Conservation (phyloP, 2,113 vertebrate genomes). For the Petromus typicus region DNA sequence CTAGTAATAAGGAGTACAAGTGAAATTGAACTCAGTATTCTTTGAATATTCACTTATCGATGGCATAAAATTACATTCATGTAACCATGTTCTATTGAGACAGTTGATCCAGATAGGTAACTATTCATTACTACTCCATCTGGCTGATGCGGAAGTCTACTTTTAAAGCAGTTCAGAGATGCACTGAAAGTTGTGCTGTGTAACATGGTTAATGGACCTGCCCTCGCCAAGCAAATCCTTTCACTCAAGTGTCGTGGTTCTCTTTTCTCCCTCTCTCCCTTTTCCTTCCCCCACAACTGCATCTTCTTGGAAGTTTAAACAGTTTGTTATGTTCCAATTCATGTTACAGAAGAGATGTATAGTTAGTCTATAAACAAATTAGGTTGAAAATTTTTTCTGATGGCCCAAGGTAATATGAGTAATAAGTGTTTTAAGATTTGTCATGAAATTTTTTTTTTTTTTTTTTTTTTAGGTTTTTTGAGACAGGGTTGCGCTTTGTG, state of each 20-base stretch:
- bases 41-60: not conserved
- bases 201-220: not conserved
- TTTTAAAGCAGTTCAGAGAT: not conserved
- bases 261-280: not conserved
- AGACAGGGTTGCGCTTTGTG: no score
- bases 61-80: not conserved
- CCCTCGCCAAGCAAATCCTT: not conserved
- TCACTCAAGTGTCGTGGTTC: not conserved
- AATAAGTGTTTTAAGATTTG: constrained; percentile 51
- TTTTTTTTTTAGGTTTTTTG: no score
- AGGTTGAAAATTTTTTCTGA: constrained; percentile 48
- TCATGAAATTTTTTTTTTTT: no score
- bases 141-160: not conserved
- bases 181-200: not conserved
- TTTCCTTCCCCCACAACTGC: not conserved
- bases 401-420: constrained; percentile 44
- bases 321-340: not conserved
- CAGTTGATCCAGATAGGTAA: not conserved
- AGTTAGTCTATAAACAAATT: constrained; percentile 60
- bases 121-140: not conserved
- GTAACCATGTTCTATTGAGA: not conserved
- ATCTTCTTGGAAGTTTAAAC: constrained; percentile 48
- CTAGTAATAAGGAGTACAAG: not conserved
- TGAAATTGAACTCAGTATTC: not conserved
- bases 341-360: not conserved